phyloP scores from a whole-genome alignment of 2,888 invertebrate genomes.

The Dione juno region DNA sequence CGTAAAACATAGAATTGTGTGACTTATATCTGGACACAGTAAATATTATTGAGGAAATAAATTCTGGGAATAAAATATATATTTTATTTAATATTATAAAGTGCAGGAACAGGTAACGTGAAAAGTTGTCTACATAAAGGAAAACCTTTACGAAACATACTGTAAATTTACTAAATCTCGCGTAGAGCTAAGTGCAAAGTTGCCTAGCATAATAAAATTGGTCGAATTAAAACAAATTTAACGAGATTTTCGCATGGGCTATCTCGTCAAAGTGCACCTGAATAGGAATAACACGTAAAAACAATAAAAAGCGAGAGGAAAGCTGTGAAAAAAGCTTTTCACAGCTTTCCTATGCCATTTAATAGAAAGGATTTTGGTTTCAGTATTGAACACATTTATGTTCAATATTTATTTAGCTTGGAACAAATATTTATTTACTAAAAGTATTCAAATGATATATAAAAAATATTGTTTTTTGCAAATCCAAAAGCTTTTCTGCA shows the following conservation, averaged over 20 bases:
- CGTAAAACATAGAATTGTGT: no score
- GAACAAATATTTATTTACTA: background rate
- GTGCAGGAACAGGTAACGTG: background rate
- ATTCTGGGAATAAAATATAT: background rate
- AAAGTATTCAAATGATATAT: background rate
- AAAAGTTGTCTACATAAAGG: background rate
- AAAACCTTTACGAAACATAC: background rate
- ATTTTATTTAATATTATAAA: constrained; percentile 6
- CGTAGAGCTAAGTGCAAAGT: background rate
- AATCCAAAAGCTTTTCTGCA: no score
- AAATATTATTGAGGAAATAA: no score
- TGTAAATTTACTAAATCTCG: background rate
- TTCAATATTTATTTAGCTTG: constrained; percentile 1
- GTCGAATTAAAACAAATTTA: background rate
- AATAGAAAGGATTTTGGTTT: background rate
- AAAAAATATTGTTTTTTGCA: no score
- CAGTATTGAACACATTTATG: background rate
- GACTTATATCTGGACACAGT: no score
- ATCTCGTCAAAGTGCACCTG: background rate
- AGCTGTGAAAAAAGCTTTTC: constrained; percentile 7
- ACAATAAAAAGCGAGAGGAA: background rate
- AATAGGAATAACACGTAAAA: background rate
- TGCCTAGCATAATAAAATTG: constrained; percentile 15
- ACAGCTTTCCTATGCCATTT: constrained; percentile 5
- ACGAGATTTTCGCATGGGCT: background rate